Base-by-base conservation (phyloP, 2,888 invertebrate species). In the Belgica antarctica region DNA sequence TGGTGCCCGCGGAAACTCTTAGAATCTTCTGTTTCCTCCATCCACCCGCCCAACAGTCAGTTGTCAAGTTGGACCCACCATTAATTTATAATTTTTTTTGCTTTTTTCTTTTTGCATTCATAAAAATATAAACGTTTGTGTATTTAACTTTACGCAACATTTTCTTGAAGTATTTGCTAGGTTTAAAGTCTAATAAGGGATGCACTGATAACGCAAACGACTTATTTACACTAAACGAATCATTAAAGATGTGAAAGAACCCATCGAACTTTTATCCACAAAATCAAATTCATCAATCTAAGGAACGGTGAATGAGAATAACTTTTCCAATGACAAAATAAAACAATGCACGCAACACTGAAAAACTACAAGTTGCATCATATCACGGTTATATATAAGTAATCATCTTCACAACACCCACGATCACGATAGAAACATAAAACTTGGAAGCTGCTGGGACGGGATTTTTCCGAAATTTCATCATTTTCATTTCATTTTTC, bases 361-460 rank as follows among this genome's bases (percentile, higher is more conserved):
- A 46, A 15, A 31, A 52, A 52, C 52, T 52, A 52, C 52, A 52
- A 17, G 52, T 52, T 52, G 52, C 52, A 52, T 17, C 52, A 52
- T 12, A 22, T 22, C 41, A 41, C 41, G 41, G 2, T 41, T 41
- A 41, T 31, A 31, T 7, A 31, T 31, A 31, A 52, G 22, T 2
- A 52, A 52, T 52, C 52, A 22, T 52, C 5, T 52, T 52, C 52
- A 52, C 52, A 52, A 52, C 52, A 52, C 52, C 52, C 52, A 52
- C 52, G 52, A 52, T 52, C 52, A 52, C 52, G 52, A 52, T 52
- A 52, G 52, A 52, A 52, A 52, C 52, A 52, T 52, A 52, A 52
- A 52, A 52, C 52, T 52, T 52, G 52, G 52, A 52, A 52, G 52
- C 52, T n/a, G 52, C 22, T 52, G 52, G n/a, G 52, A 52, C 52